Conservation (phyloP, 2,113 vertebrate genomes). For the Cheirogaleus medius region DNA sequence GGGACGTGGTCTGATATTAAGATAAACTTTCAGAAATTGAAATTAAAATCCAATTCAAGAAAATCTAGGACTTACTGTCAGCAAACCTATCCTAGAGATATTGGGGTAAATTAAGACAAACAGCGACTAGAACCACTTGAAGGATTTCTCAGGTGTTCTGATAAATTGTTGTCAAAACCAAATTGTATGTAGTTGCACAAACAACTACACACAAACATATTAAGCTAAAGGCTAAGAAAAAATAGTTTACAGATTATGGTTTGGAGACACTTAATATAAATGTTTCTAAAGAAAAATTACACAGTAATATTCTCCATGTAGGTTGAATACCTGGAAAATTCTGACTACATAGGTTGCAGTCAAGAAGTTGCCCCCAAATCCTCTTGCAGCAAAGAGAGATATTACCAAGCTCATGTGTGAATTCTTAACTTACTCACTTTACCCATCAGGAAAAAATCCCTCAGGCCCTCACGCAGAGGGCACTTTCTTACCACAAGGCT, state of each 20-base stretch:
- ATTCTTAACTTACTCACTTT: background rate
- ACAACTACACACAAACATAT: background rate
- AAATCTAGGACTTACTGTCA: background rate
- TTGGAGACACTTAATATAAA: background rate
- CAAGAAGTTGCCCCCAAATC: background rate
- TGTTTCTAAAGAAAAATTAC: background rate
- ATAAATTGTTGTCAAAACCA: slow-evolving; percentile 7
- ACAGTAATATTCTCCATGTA: background rate
- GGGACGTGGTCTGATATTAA: background rate
- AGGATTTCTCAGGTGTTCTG: background rate
- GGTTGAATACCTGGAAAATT: background rate
- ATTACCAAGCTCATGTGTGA: background rate
- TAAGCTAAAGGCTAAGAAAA: background rate
- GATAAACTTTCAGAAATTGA: background rate
- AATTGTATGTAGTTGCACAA: background rate
- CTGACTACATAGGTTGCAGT: background rate
- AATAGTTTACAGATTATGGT: background rate
- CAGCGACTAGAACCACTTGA: background rate
- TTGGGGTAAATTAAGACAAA: background rate
- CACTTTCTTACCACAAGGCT: background rate
- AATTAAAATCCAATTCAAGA: background rate
- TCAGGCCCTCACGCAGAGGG: background rate
- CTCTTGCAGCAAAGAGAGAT: background rate
- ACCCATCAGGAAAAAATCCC: background rate
- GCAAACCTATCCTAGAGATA: background rate